Evolutionary conservation across 2,888 invertebrate genomes (phyloP), one percentile per base, ranked within the genome.

Genomic region (Drosophila setosimentum): DNA sequence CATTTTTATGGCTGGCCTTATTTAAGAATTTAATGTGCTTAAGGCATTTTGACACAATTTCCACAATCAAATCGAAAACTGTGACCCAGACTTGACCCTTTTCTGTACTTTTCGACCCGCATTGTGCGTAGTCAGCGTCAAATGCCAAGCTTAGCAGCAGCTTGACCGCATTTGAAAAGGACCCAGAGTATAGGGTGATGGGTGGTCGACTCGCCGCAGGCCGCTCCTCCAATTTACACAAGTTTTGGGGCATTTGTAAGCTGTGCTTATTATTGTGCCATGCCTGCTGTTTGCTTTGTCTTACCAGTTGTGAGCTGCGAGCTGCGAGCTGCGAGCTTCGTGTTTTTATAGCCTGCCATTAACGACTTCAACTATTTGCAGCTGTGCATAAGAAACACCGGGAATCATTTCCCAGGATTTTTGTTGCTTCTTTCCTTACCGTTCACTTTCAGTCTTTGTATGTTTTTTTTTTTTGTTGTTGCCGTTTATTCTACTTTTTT

Each of bases 331-430:
- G 32, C 33, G 59, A 68, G 68, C 68, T 57, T 68, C 73, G 65
- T 64, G 60, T 49, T 79, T 76, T 81, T 74, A 81, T 78, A 63
- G 73, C 51, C 59, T 70, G 54, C 87, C 76, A 85, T 85, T 85
- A 85, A 80, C 75, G 85, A 75, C 76, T 76, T 61, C 61, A 64
- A 85, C 87, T 87, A 84, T 70, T 80, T 74, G 77, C 87, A 87
- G 87, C 80, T 76, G 81, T 69, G 78, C 74, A 66, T 72, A 72
- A 68, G 78, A 77, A 76, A 72, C 63, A 68, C 58, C 78, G 73
- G 69, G 82, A 78, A 80, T 84, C 78, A 70, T 70, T 70, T 68
- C 59, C 63, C 55, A 63, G 49, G 33, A 63, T 50, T 68, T 68
- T 35, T 40, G n/a, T 37, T 35, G 57, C 54, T 67, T 62, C 62